Conservation (phyloP, 2,888 invertebrate species). For the Platycheirus albimanus region DNA sequence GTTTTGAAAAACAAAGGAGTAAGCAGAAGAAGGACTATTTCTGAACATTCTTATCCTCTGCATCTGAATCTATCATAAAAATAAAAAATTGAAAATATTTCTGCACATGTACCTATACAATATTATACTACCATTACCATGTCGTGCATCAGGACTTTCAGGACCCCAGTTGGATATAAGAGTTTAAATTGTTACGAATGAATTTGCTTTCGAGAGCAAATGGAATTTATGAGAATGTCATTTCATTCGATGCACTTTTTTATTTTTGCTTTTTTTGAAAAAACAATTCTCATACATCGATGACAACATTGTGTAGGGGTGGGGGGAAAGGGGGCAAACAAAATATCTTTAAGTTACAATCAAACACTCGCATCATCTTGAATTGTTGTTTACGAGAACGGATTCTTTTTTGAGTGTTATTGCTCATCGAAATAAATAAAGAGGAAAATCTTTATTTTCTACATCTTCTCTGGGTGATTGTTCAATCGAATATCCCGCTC, state of each 20-base stretch:
- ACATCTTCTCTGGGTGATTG: slow-evolving; percentile 20
- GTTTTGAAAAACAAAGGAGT: slow-evolving; percentile 31
- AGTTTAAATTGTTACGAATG: slow-evolving; percentile 60
- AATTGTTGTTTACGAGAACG: slow-evolving; percentile 25
- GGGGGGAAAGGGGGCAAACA: no score
- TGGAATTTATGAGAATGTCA: slow-evolving; percentile 40
- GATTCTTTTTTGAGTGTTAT: slow-evolving; percentile 13
- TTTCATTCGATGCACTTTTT: slow-evolving; percentile 38
- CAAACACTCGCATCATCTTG: neutral
- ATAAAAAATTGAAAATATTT: slow-evolving; percentile 10
- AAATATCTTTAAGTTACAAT: slow-evolving; percentile 21
- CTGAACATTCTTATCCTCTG: slow-evolving; percentile 14
- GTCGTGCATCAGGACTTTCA: neutral
- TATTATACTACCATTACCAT: no score
- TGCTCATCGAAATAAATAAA: slow-evolving; percentile 27
- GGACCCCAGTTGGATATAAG: slow-evolving; percentile 33
- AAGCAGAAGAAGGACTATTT: no score
- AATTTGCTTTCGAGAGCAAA: slow-evolving; percentile 7
- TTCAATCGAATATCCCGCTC: slow-evolving; percentile 32
- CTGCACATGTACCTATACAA: no score
- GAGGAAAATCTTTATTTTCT: slow-evolving; percentile 11
- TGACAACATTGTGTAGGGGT: no score
- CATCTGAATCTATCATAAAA: slow-evolving; percentile 32
- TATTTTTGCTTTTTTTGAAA: neutral
- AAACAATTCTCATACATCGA: neutral